A percentile compares a stretch with the other conserved stretches of the same genome.
These are phyloP conservation scores for Melanchra persicariae DNA, from an alignment of 2,888 invertebrate genomes.

Conservation along the genomic window DNA sequence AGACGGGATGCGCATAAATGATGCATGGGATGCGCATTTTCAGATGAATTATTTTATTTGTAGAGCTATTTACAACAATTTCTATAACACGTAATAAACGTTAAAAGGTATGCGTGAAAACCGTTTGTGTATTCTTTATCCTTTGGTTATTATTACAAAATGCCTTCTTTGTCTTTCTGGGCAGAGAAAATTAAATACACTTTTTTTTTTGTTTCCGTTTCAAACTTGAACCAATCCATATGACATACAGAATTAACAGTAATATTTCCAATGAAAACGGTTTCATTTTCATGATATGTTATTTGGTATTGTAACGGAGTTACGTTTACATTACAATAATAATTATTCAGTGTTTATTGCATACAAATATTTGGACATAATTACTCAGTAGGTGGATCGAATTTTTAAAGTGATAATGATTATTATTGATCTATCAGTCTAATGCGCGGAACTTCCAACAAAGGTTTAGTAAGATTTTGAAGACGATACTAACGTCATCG, in stretches of 20 bases:
- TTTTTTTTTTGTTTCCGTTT: background rate
- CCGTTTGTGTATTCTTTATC: background rate
- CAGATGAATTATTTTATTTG: background rate
- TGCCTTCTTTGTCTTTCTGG: background rate
- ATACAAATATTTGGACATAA: background rate
- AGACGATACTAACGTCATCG: no score
- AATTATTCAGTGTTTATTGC: background rate
- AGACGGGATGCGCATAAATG: background rate
- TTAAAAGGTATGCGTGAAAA: background rate
- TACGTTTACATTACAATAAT: background rate
- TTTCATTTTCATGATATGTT: background rate
- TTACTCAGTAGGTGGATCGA: background rate
- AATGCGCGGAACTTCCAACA: no score
- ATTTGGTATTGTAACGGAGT: background rate
- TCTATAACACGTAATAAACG: no score
- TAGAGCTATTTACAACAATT: background rate
- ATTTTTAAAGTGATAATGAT: background rate
- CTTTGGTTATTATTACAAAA: background rate
- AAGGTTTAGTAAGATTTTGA: no score
- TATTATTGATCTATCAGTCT: no score
- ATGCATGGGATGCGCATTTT: background rate
- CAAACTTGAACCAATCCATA: background rate
- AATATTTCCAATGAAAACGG: slow-evolving; percentile 11
- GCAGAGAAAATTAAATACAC: background rate
- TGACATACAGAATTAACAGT: background rate